Conservation (phyloP, 1,140 invertebrate species). For the Drosophila subobscura region DNA sequence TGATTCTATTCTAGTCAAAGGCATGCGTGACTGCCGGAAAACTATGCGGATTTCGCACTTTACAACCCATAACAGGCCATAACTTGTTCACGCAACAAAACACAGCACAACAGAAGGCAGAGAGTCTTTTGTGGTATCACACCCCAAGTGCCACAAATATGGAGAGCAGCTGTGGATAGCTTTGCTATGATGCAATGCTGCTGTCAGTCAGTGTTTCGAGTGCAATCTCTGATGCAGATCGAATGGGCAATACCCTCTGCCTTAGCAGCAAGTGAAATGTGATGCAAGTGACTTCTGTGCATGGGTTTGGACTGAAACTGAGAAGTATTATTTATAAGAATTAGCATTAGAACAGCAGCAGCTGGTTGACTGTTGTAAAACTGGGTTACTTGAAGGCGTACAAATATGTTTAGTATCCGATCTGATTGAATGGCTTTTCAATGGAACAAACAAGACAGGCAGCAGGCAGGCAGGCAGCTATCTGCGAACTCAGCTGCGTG, state of each 20-base stretch:
- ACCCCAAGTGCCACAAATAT: constrained; percentile 47
- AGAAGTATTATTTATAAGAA: constrained; percentile 68
- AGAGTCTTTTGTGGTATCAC: constrained; percentile 36
- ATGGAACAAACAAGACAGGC: constrained; percentile 63
- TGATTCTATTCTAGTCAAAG: constrained; percentile 8
- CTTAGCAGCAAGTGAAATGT: no score
- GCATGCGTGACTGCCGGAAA: constrained; percentile 34
- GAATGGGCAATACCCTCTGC: no score
- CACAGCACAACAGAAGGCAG: background rate
- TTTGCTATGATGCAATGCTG: constrained; percentile 60
- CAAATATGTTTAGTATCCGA: constrained; percentile 9
- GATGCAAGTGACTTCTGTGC: no score
- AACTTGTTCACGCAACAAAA: constrained; percentile 44
- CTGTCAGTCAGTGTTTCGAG: constrained; percentile 1
- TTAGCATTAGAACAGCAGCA: constrained; percentile 59
- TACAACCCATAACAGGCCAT: constrained; percentile 11
- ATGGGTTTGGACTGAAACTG: background rate
- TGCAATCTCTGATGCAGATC: constrained; percentile 13
- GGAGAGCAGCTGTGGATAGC: constrained; percentile 47
- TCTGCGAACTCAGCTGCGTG: constrained; percentile 24
- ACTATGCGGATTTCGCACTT: constrained; percentile 13
- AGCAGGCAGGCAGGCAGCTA: background rate
- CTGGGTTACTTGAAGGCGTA: constrained; percentile 64
- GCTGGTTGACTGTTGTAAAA: constrained; percentile 47
- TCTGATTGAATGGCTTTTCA: constrained; percentile 44